Evolutionary conservation across 2,113 vertebrate genomes (phyloP).

Genomic region (Ascaphus truei): DNA sequence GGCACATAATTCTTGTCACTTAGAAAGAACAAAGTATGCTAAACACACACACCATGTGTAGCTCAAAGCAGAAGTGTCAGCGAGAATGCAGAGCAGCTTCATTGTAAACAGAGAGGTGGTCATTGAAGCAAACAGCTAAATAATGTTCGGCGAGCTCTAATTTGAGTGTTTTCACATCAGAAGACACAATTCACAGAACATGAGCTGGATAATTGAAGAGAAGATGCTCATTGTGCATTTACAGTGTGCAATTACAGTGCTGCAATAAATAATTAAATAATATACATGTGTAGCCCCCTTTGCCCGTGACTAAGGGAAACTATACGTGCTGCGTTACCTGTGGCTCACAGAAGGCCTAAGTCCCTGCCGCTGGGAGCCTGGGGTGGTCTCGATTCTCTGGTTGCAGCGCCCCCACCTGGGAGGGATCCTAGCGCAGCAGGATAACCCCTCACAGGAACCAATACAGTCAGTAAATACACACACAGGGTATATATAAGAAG

Average conservation of each 20-base stretch:
- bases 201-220: background rate
- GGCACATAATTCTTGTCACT: no score
- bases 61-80: background rate
- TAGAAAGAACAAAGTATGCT: background rate
- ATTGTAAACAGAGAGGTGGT: slow-evolving; percentile 6
- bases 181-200: slow-evolving; percentile 7
- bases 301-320: no score
- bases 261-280: slow-evolving; percentile 9
- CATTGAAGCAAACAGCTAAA: slow-evolving; percentile 25
- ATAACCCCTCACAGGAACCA: no score
- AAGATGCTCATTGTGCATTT: background rate
- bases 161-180: slow-evolving; percentile 19
- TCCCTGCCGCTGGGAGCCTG: no score
- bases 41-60: background rate
- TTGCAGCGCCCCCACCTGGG: no score
- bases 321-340: no score
- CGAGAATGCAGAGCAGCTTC: background rate
- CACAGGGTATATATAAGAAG: no score
- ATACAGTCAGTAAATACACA: no score
- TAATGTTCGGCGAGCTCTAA: slow-evolving; percentile 13
- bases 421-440: no score
- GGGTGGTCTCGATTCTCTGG: no score
- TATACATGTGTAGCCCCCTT: background rate
- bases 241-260: slow-evolving; percentile 6
- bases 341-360: no score